Evolutionary conservation across 2,888 invertebrate species (phyloP), one percentile per base, ranked within the genome.

Genomic region (Oscheius sp.): DNA sequence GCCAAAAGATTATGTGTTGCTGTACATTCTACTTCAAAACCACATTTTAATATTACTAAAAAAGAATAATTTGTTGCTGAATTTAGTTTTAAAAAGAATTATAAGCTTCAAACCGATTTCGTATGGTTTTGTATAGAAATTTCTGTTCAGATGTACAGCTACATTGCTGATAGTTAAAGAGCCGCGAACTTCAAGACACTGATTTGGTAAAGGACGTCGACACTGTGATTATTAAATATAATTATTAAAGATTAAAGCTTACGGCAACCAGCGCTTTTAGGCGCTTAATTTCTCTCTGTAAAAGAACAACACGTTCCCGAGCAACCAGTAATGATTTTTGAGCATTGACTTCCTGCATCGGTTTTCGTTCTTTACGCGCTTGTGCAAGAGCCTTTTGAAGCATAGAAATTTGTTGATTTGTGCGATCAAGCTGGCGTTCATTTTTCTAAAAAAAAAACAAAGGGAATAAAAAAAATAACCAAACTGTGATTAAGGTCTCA

Each of bases 1-100:
- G 73, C 75, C 1, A 75, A 65, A n/a, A 79, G 63, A 24, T 73
- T 78, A 12, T 78, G 73, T 4, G 76, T 74, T 5, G 74, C 78
- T 2, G 78, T 80, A 12, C 78, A 75, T 30, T 80, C 80, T 20
- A 76, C 74, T 28, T 80, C 75, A 24, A 70, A 70, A 22, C 80
- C 71, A 44, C 77, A 80, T 49, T 74, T 74, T 28, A 80, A 49
- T 12, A 76, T 69, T 1, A 80, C 78, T 14, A 80, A 63, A 61
- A 80, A 80, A 6, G 75, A 74, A 54, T 71, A 78, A 2, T 74
- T 76, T 0, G 72, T 72, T 22, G 67, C 77, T 41, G 41, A 3
- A 41, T 4, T 41, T 17, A 4, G 14, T 6, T 41, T 6, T 6
- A 12, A 17, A 41, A 41, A 6, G 24, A 22, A n/a, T n/a, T n/a